Percentiles rank a stretch among this genome's conserved stretches.
Conservation (phyloP, 2,113 vertebrate species). For the Herpailurus yagouaroundi region DNA sequence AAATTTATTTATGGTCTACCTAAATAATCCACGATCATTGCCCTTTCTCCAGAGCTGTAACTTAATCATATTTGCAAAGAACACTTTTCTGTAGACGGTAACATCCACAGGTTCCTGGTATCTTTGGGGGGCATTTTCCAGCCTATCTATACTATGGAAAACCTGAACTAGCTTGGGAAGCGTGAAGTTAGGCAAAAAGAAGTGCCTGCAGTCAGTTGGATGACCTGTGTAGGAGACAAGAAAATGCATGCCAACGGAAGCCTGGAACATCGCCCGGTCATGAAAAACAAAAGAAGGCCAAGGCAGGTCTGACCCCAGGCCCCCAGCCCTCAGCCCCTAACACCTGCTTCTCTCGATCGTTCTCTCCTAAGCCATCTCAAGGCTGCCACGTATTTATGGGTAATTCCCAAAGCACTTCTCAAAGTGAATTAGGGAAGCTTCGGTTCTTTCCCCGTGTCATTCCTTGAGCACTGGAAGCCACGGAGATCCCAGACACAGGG, state of each 20-base stretch:
- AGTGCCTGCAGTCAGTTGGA: background rate
- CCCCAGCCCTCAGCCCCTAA: background rate
- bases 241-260: background rate
- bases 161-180: background rate
- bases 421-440: background rate
- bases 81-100: background rate
- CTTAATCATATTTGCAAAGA: background rate
- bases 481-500: background rate
- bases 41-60: background rate
- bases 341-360: background rate
- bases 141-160: background rate
- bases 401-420: background rate
- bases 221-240: background rate
- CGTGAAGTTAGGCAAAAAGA: background rate
- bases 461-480: background rate
- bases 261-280: background rate
- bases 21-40: background rate
- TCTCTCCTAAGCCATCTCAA: background rate
- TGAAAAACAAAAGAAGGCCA: background rate
- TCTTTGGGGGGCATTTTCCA: background rate
- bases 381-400: background rate
- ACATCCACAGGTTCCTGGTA: background rate
- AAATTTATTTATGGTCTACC: background rate
- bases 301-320: background rate
- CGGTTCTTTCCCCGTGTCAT: background rate